Evolutionary conservation across 2,797 vertebrate genomes (phyloP).

Genomic region (Pterois miles): DNA sequence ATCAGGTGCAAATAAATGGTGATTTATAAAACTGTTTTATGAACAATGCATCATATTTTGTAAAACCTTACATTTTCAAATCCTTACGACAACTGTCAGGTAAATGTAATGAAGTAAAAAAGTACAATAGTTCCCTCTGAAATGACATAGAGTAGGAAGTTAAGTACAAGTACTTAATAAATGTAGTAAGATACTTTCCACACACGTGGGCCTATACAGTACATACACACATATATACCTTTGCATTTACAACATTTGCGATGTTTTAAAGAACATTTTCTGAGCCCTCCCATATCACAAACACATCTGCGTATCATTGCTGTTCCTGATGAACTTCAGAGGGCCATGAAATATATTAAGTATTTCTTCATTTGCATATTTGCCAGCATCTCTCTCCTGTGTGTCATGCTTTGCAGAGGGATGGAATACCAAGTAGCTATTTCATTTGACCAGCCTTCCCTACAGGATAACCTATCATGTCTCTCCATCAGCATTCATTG

Average conservation of each 20-base stretch:
- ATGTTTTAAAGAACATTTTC: not conserved
- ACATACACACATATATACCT: not conserved
- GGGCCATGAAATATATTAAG: constrained; percentile 54
- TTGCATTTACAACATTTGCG: not conserved
- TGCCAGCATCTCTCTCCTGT: constrained; percentile 59
- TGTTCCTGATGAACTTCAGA: constrained; percentile 57
- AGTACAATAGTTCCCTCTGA: not conserved
- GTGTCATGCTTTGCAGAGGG: constrained; percentile 64
- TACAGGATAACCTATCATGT: constrained; percentile 68
- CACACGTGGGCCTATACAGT: not conserved
- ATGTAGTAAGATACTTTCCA: not conserved
- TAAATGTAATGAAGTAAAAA: not conserved
- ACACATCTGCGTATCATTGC: constrained; percentile 33
- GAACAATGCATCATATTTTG: not conserved
- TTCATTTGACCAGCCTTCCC: constrained; percentile 67
- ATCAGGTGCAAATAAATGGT: too few relatives aligned
- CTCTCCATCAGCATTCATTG: constrained; percentile 72
- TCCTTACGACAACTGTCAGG: not conserved
- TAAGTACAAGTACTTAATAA: not conserved
- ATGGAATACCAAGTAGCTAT: constrained; percentile 74
- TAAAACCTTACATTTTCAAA: not conserved
- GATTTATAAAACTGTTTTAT: not conserved
- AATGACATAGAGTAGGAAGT: not conserved
- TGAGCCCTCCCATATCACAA: constrained; percentile 5
- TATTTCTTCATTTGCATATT: constrained; percentile 70